Conservation (phyloP, 1,140 invertebrate species). For the Ptiloglossa arizonensis region DNA sequence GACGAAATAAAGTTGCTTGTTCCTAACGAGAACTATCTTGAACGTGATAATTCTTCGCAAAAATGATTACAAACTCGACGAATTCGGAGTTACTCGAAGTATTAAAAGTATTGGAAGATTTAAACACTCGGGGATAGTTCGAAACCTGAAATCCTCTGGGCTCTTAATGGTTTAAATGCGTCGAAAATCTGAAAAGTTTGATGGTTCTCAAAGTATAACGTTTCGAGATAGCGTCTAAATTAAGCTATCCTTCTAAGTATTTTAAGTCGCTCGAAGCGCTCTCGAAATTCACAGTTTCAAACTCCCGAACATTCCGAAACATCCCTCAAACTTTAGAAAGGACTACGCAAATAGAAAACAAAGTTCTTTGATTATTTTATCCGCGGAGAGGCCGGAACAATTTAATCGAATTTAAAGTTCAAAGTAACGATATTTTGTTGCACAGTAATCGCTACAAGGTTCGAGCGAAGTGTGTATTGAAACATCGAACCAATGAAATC, state of each 20-base stretch:
- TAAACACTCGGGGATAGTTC: background rate
- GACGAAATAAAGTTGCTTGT: too few relatives aligned
- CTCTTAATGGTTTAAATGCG: background rate
- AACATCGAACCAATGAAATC: too few relatives aligned
- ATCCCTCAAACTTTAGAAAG: too few relatives aligned
- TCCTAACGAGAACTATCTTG: too few relatives aligned
- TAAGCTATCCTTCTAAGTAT: background rate
- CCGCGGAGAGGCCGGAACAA: too few relatives aligned
- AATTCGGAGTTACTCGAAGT: background rate
- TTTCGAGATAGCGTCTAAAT: background rate
- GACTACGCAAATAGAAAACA: too few relatives aligned
- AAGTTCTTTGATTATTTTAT: too few relatives aligned
- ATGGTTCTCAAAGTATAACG: background rate
- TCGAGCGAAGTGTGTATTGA: too few relatives aligned
- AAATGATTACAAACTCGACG: background rate
- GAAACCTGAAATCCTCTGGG: background rate
- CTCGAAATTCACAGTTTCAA: background rate
- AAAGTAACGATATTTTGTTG: too few relatives aligned
- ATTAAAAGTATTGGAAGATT: background rate
- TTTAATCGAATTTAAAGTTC: too few relatives aligned
- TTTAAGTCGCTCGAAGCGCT: background rate
- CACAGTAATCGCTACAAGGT: too few relatives aligned
- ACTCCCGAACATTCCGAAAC: background rate
- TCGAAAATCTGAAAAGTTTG: background rate
- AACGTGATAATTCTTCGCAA: background rate